Evolutionary conservation across 2,113 vertebrate species (phyloP).

Genomic region (Nothocercus nigrocapillus): DNA sequence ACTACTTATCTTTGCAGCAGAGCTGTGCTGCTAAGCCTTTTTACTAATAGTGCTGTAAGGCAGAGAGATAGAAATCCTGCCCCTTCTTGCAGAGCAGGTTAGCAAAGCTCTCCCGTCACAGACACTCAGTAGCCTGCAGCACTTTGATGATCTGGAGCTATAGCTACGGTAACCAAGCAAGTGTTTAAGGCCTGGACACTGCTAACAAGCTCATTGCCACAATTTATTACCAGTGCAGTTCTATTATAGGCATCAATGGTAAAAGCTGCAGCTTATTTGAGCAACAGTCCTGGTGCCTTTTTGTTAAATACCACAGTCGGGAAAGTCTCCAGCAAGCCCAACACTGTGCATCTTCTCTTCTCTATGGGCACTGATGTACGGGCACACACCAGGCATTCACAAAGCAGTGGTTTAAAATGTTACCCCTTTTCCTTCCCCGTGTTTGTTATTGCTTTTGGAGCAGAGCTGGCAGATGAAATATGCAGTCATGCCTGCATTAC

Average conservation of each 20-base stretch:
- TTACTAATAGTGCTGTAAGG: background rate
- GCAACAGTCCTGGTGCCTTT: background rate
- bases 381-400: accelerated
- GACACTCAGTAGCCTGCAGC: background rate
- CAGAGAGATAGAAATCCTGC: background rate
- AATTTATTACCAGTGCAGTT: slow-evolving; percentile 57
- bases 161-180: slow-evolving; percentile 38
- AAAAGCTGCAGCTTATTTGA: slow-evolving; percentile 29
- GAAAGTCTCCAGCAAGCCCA: background rate
- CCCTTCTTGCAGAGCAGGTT: background rate
- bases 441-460: background rate
- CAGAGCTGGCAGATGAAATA: background rate
- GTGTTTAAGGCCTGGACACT: slow-evolving; percentile 23
- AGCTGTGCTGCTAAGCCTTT: background rate
- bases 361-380: background rate
- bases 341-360: accelerated
- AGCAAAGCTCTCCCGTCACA: background rate
- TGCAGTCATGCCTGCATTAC: accelerated
- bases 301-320: background rate
- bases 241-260: slow-evolving; percentile 41
- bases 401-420: background rate
- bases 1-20: background rate
- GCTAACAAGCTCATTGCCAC: slow-evolving; percentile 39
- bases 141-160: slow-evolving; percentile 50
- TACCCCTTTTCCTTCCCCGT: background rate